A percentile compares a stretch with the other conserved stretches of the same genome.
Conservation (phyloP, 2,113 vertebrate genomes). For the Protobothrops flavoviridis region DNA sequence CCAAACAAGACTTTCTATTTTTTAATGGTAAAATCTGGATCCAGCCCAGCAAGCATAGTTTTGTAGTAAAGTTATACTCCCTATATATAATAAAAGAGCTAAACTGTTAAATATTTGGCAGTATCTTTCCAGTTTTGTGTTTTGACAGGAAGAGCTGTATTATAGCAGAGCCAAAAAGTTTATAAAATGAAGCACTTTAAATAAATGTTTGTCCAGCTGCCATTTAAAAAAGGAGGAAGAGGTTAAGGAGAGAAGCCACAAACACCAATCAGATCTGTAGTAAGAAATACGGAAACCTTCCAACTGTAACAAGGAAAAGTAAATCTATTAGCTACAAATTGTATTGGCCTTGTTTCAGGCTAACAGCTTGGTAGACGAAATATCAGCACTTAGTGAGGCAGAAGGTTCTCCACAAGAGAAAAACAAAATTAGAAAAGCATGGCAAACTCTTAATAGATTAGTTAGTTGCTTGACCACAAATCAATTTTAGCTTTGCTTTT, state of each 20-base stretch:
- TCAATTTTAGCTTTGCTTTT: slow-evolving; percentile 38
- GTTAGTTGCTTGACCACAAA: slow-evolving; percentile 11
- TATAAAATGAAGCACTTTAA: slow-evolving; percentile 26
- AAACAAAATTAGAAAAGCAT: slow-evolving; percentile 41
- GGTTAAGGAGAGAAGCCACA: background rate
- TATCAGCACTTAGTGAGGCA: background rate
- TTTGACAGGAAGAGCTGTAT: slow-evolving; percentile 1
- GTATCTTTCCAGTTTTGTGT: background rate
- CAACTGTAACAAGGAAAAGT: background rate
- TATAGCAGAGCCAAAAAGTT: background rate
- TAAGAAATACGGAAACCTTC: slow-evolving; percentile 19
- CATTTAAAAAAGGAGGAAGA: slow-evolving; percentile 28
- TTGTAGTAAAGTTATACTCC: slow-evolving; percentile 27
- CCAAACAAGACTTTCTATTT: background rate
- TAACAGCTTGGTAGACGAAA: slow-evolving; percentile 34
- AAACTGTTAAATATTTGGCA: slow-evolving; percentile 3
- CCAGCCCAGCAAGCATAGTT: background rate
- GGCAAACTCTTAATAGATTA: slow-evolving; percentile 24
- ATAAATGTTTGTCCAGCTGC: background rate
- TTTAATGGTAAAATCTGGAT: background rate
- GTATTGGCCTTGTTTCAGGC: background rate
- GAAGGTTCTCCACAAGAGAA: slow-evolving; percentile 24
- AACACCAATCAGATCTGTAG: background rate
- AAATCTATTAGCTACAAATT: slow-evolving; percentile 19
- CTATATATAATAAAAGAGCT: background rate